Base-by-base conservation (phyloP, 2,888 invertebrate genomes). In the Lasius fuliginosus region DNA sequence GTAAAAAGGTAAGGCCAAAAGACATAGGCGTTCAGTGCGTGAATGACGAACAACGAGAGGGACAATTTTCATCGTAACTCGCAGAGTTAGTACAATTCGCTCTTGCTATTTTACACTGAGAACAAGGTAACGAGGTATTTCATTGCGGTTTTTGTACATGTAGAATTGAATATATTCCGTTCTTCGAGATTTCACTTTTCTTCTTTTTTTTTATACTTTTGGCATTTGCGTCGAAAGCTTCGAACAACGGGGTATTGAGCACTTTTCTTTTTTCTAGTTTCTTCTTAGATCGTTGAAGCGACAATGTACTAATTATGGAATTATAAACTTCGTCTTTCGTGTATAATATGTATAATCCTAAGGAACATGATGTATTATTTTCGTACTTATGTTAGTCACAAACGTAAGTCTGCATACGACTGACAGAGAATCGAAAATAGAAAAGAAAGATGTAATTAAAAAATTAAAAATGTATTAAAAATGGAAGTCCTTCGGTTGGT, bases 1-100 rank as follows among this genome's bases (percentile, higher is more conserved):
- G 83, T 85, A 92, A 92, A 92, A 92, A 92, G 91, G 89, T 93
- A 92, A 93, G 93, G 93, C 93, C 93, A 92, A 92, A 93, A 93
- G 91, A 88, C 53, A n/a, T 94, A 93, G 93, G 92, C 93, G 85
- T 93, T 91, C 84, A 81, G 79, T 88, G 83, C 89, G 88, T 88
- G 87, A 89, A 89, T 89, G 85, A 87, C 85, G 85, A 90, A 84
- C 53, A 53, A 53, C 91, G 77, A 86, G 82, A 91, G 88, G 88
- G 87, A 86, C 79, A 87, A 88, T 83, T 81, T 81, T 69, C 60
- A 71, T 58, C 79, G 85, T 87, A 76, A 84, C 82, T 74, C 83
- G 87, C 90, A 88, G 86, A 74, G 87, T 90, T 85, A 87, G 85
- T 85, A 85, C 87, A 87, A 68, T 62, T 71, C 60, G 53, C 74